phyloP scores from a whole-genome alignment of 2,797 vertebrate species.

The Tangara arthus region DNA sequence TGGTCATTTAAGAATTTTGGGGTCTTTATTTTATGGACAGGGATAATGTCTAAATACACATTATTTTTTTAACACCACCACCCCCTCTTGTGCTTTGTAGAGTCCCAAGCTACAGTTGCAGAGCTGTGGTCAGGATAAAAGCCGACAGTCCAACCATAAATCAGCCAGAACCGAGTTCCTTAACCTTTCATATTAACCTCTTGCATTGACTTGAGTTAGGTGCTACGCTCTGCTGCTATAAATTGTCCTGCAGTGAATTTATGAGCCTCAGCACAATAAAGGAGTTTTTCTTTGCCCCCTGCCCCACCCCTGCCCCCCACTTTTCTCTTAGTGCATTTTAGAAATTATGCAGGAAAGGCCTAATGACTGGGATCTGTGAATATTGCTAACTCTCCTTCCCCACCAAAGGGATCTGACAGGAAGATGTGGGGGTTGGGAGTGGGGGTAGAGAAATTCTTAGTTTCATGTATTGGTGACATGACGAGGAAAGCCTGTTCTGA shows the following conservation, averaged over 20 bases:
- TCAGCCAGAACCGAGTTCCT: constrained; percentile 74
- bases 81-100: constrained; percentile 44
- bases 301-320: rapidly evolving
- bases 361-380: constrained; percentile 27
- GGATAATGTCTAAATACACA: constrained; percentile 60
- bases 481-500: constrained; percentile 10
- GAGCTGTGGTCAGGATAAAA: constrained; percentile 72
- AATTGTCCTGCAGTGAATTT: constrained; percentile 77
- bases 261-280: constrained; percentile 66
- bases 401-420: constrained; percentile 54
- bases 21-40: constrained; percentile 60
- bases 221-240: constrained; percentile 68
- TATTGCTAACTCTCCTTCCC: constrained; percentile 15
- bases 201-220: constrained; percentile 77
- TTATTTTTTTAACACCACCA: constrained; percentile 59
- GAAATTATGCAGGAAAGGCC: constrained; percentile 49
- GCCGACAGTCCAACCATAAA: constrained; percentile 70
- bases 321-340: constrained; percentile 28
- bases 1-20: constrained; percentile 35
- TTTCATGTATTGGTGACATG: constrained; percentile 17
- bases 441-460: neutral
- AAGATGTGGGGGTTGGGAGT: constrained; percentile 18
- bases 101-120: constrained; percentile 52
- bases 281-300: constrained; percentile 17
- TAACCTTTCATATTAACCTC: constrained; percentile 83